Evolutionary conservation across 2,113 vertebrate genomes (phyloP).

Genomic region (Micronycteris hirsuta): DNA sequence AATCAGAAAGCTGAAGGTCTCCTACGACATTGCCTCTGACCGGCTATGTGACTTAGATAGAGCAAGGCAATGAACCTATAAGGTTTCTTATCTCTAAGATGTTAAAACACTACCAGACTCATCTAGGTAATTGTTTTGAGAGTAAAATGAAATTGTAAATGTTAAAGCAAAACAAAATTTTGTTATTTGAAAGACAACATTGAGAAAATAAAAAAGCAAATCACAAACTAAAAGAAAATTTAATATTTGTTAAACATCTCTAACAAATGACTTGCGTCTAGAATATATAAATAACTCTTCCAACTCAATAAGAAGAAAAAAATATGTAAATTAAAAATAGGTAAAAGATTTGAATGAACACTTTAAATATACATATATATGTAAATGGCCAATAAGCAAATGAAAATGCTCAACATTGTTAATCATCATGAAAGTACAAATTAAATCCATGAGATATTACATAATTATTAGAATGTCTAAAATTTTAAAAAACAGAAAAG

Average conservation of each 20-base stretch:
- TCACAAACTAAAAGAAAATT: background rate
- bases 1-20: background rate
- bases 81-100: background rate
- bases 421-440: background rate
- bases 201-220: constrained; percentile 28
- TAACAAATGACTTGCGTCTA: background rate
- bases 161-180: background rate
- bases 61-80: background rate
- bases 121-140: background rate
- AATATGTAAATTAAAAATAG: background rate
- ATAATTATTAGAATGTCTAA: background rate
- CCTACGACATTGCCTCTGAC: background rate
- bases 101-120: background rate
- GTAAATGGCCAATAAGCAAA: background rate
- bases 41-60: background rate
- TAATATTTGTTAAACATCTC: background rate
- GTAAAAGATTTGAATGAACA: background rate
- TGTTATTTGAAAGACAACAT: background rate
- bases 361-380: background rate
- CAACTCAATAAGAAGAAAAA: background rate
- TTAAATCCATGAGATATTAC: background rate
- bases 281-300: background rate
- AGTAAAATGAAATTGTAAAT: background rate
- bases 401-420: background rate
- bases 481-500: background rate